phyloP scores from a whole-genome alignment of 2,888 invertebrate genomes.

The Ptilodon capucinus region DNA sequence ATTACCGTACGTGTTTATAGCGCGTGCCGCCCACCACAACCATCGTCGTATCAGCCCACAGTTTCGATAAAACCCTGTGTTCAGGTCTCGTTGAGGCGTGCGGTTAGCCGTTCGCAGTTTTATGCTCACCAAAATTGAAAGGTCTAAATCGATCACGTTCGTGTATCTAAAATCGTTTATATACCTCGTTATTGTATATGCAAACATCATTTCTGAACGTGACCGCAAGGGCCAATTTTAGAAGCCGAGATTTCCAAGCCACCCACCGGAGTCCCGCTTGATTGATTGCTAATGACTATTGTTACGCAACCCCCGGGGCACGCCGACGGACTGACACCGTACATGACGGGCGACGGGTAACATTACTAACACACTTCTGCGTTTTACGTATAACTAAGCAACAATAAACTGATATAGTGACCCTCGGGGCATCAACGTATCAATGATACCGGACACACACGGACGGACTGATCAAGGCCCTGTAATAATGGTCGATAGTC shows the following conservation, averaged over 20 bases:
- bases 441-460: conserved; percentile 59
- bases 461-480: conserved; percentile 45
- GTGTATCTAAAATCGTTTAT: conserved; percentile 25
- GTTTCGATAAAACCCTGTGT: conserved; percentile 69
- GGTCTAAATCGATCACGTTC: conserved; percentile 43
- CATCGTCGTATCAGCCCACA: conserved; percentile 57
- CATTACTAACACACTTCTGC: conserved; percentile 58
- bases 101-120: conserved; percentile 43
- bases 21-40: conserved; percentile 71
- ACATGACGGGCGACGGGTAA: conserved; percentile 61
- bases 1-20: conserved; percentile 68
- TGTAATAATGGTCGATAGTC: conserved; percentile 58
- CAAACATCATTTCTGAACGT: conserved; percentile 39
- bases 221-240: conserved; percentile 66
- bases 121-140: conserved; percentile 44
- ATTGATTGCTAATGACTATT: conserved; percentile 79
- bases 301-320: conserved; percentile 65
- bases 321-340: conserved; percentile 51
- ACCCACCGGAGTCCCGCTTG: conserved; percentile 58
- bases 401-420: conserved; percentile 63
- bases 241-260: conserved; percentile 48
- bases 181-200: conserved; percentile 26
- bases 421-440: conserved; percentile 57
- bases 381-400: conserved; percentile 44
- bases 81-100: conserved; percentile 44